A percentile compares a stretch with the other conserved stretches of the same genome.
Evolutionary conservation across 1,140 invertebrate genomes (phyloP).

Genomic region (Chymomyza costata): DNA sequence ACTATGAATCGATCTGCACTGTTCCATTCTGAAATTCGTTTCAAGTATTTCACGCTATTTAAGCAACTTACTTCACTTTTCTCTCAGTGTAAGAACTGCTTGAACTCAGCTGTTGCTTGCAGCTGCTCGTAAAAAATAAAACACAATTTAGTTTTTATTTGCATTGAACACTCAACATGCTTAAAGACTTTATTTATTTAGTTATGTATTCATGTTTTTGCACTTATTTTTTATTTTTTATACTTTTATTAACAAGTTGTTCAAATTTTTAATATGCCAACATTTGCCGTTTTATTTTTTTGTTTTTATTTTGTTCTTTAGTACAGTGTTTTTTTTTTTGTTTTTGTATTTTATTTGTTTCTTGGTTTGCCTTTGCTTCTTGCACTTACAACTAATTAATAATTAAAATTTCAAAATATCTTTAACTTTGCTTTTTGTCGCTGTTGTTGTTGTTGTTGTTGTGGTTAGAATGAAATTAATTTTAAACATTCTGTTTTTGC

Average conservation of each 20-base stretch:
- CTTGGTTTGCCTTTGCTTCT: conserved; percentile 15
- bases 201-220: conserved; percentile 44
- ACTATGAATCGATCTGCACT: too few relatives aligned
- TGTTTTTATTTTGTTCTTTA: conserved; percentile 29
- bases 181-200: conserved; percentile 72
- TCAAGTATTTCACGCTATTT: too few relatives aligned
- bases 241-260: not conserved
- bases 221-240: conserved; percentile 25
- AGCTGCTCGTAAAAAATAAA: too few relatives aligned
- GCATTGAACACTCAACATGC: conserved; percentile 68
- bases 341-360: conserved; percentile 27
- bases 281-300: conserved; percentile 39
- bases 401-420: conserved; percentile 54
- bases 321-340: conserved; percentile 33
- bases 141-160: conserved; percentile 31
- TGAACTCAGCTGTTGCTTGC: too few relatives aligned
- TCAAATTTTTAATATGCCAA: too few relatives aligned
- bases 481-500: conserved; percentile 18
- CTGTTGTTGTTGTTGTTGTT: conserved; percentile 22
- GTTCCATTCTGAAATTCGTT: too few relatives aligned
- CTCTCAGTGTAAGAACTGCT: too few relatives aligned
- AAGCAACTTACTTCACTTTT: too few relatives aligned
- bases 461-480: conserved; percentile 25
- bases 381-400: conserved; percentile 65
- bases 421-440: conserved; percentile 33